These are phyloP conservation scores for Cremastinae sp. DNA, from an alignment of 2,888 invertebrate species.

Conservation along the genomic window DNA sequence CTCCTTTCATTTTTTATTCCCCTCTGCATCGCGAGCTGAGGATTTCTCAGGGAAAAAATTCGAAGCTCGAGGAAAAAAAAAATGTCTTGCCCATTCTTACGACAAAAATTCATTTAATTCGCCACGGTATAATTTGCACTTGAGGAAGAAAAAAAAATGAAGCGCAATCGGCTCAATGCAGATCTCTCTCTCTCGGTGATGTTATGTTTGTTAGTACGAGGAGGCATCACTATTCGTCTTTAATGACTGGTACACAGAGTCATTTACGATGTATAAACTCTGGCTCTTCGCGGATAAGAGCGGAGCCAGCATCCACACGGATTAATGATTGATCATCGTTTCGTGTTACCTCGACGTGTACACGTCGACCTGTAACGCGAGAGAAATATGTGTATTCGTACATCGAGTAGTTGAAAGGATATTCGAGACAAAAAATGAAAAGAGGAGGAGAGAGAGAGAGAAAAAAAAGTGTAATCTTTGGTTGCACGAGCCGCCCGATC, in stretches of 20 bases:
- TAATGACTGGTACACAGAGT: conserved; percentile 52
- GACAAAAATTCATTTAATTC: too few relatives aligned
- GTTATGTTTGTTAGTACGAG: too few relatives aligned
- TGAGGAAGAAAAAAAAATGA: too few relatives aligned
- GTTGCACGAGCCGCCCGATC: conserved; percentile 39
- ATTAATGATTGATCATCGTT: conserved; percentile 56
- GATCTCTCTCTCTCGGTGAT: too few relatives aligned
- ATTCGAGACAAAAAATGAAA: conserved; percentile 5
- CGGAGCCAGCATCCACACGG: conserved; percentile 22
- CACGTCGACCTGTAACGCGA: not conserved
- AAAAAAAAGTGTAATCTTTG: conserved; percentile 15
- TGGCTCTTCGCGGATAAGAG: conserved; percentile 8
- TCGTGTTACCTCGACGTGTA: conserved; percentile 23
- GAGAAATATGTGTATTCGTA: not conserved
- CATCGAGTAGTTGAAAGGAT: not conserved
- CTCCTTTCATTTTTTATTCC: conserved; percentile 39
- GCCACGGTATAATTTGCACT: too few relatives aligned
- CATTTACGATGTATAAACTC: conserved; percentile 36
- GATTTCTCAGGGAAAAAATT: too few relatives aligned
- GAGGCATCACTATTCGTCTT: conserved; percentile 19
- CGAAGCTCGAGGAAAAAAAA: too few relatives aligned
- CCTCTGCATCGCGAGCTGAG: too few relatives aligned
- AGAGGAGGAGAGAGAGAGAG: not conserved
- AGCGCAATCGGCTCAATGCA: too few relatives aligned
- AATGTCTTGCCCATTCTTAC: too few relatives aligned